A percentile compares a stretch with the other conserved stretches of the same genome.
Evolutionary conservation across 2,888 invertebrate species (phyloP).

Genomic region (Sphaeridia pumilis): DNA sequence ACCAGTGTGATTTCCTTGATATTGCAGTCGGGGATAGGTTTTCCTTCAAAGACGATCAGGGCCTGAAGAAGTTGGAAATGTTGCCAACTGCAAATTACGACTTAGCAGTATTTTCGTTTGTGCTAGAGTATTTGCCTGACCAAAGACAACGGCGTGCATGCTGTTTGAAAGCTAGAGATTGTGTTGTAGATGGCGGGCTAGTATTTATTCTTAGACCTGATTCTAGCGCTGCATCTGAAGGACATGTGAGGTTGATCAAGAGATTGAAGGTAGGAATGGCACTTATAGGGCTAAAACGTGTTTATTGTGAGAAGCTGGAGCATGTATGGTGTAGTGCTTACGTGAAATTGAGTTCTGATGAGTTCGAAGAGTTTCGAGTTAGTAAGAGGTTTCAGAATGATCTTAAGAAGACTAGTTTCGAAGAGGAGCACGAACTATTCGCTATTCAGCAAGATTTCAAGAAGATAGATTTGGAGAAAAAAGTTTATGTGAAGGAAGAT

Average conservation of each 20-base stretch:
- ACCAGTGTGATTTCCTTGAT: conserved; percentile 65
- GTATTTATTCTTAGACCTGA: conserved; percentile 77
- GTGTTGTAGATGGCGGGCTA: conserved; percentile 65
- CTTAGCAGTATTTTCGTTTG: conserved; percentile 69
- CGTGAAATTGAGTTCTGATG: conserved; percentile 48
- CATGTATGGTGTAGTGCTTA: conserved; percentile 83
- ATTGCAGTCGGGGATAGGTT: too few species aligned
- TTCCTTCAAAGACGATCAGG: too few species aligned
- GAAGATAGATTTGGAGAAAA: background rate
- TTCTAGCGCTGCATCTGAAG: conserved; percentile 59
- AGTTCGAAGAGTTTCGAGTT: conserved; percentile 1
- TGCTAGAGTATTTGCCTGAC: conserved; percentile 79
- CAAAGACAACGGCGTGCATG: conserved; percentile 60
- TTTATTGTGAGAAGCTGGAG: conserved; percentile 70
- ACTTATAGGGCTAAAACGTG: conserved; percentile 63
- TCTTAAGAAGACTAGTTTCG: conserved; percentile 8
- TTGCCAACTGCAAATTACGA: conserved; percentile 49
- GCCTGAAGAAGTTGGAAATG: too few species aligned
- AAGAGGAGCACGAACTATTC: conserved; percentile 18
- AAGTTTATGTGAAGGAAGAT: background rate
- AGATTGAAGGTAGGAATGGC: conserved; percentile 71
- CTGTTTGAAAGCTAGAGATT: conserved; percentile 62
- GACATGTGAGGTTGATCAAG: conserved; percentile 68
- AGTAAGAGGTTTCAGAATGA: conserved; percentile 15
- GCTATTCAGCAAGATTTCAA: conserved; percentile 25